Evolutionary conservation across 2,797 vertebrate genomes (phyloP), one percentile per base, ranked within the genome.

Genomic region (Anguilla anguilla): DNA sequence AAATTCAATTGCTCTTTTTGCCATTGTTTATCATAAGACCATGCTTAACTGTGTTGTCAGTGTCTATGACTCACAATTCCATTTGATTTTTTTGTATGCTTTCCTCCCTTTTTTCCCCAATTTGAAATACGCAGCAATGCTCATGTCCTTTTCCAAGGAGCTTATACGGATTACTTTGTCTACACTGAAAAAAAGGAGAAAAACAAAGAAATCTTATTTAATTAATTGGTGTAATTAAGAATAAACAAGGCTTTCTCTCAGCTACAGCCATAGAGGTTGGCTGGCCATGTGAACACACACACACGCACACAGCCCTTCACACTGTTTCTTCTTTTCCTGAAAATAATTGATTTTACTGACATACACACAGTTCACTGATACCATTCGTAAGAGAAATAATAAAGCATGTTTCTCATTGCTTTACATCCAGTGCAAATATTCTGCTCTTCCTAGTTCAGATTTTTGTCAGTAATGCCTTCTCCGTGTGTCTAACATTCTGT

Each of bases 141-240:
- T n/a, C 64, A 74, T 17, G 25, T 79, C 9, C 74, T 43, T 28
- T 79, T 79, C 15, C 11, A 79, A 79, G 39, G 74, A 79, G 74
- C 74, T 79, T 43, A 79, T 79, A 43, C 4, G 35, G 74, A 79
- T 88, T 87, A 28, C 84, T 51, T 88, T 91, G 88, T 91, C 88
- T 92, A 88, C 86, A 87, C 90, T 89, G 35, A 90, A 61, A 81
- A 59, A 88, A 91, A 90, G 90, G 31, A 88, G 49, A 87, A 10
- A 91, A 87, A 87, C 88, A 91, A 92, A 93, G 28, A 35, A 72
- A 79, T 39, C 13, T 17, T 39, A 10, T 43, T 46, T 77, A 85
- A 61, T 83, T 85, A 51, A 57, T 61, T 85, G 35, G 61, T 55
- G 82, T 43, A 88, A 85, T 74, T 74, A 61, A n/a, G 51, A 46